Evolutionary conservation across 1,140 invertebrate genomes (phyloP), one percentile per base, ranked within the genome.

Genomic region (Drosophila takahashii): DNA sequence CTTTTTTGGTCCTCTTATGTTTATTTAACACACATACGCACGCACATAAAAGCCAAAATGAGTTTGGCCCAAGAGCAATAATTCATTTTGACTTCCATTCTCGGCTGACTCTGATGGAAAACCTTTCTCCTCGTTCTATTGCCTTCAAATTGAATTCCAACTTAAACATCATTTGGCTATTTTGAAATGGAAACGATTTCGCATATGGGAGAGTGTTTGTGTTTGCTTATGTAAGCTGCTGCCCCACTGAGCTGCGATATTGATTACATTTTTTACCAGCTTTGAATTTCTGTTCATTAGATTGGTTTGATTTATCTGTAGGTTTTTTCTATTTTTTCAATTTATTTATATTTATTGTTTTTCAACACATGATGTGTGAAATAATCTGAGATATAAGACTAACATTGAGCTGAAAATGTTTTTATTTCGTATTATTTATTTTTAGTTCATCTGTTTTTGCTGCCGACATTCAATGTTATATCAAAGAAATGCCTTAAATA

Each of bases 111-210:
- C 62, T 71, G 75, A 83, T 79, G 81, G 74, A 87, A 86, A 81
- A 77, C 69, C 69, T 85, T 54, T 81, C 65, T 66, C 50, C 66
- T 29, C 62, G 36, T 22, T 44, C 60, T 26, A 44, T 4, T 13
- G 47, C 48, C 51, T 83, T 64, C 34, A 79, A 86, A 85, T 85
- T 85, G 81, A 85, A 86, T 85, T 81, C 51, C 73, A 65, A 50
- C 42, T 73, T 71, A 65, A 52, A 73, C 53, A 79, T 53, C 72
- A 84, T 85, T 86, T 81, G 56, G 59, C 70, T 78, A 85, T 74
- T 86, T 86, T 69, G 54, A 69, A 84, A 77, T 73, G 48, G 60
- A 75, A 86, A 75, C 60, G 42, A 56, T 66, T 61, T 57, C 58
- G 13, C 52, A 59, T 34, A 41, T 37, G 36, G 22, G 37, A 39